phyloP scores from a whole-genome alignment of 1,140 invertebrate genomes.

The Hyles vespertilio region DNA sequence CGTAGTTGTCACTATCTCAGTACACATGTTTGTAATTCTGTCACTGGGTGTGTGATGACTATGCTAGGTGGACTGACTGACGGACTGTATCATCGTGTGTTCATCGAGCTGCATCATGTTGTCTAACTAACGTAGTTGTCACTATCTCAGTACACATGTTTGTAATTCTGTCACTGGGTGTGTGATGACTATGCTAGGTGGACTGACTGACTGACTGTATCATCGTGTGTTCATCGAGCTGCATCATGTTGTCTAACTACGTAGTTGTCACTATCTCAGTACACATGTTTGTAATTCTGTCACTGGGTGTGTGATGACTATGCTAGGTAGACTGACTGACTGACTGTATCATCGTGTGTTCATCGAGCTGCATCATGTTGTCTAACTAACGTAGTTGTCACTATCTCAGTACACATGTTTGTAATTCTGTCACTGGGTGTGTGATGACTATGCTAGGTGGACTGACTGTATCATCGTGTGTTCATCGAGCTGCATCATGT shows the following conservation, averaged over 20 bases:
- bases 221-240: slow-evolving; percentile 6
- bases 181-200: slow-evolving; percentile 14
- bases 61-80: background rate
- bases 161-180: slow-evolving; percentile 36
- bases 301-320: slow-evolving; percentile 27
- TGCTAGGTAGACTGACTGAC: background rate
- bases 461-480: background rate
- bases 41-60: slow-evolving; percentile 28
- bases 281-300: slow-evolving; percentile 28
- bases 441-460: slow-evolving; percentile 9
- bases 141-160: slow-evolving; percentile 25
- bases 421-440: slow-evolving; percentile 25
- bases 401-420: slow-evolving; percentile 23
- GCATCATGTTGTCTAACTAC: background rate
- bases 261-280: slow-evolving; percentile 26
- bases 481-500: too few relatives aligned
- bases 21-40: slow-evolving; percentile 26
- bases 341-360: background rate
- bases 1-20: slow-evolving; percentile 18
- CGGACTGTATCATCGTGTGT: background rate
- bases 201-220: too few relatives aligned
- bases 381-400: slow-evolving; percentile 13
- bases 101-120: background rate
- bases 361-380: background rate
- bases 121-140: slow-evolving; percentile 11